These are phyloP conservation scores for Botrylloides violaceus DNA, from an alignment of 23 tunicate genomes.

Conservation along the genomic window DNA sequence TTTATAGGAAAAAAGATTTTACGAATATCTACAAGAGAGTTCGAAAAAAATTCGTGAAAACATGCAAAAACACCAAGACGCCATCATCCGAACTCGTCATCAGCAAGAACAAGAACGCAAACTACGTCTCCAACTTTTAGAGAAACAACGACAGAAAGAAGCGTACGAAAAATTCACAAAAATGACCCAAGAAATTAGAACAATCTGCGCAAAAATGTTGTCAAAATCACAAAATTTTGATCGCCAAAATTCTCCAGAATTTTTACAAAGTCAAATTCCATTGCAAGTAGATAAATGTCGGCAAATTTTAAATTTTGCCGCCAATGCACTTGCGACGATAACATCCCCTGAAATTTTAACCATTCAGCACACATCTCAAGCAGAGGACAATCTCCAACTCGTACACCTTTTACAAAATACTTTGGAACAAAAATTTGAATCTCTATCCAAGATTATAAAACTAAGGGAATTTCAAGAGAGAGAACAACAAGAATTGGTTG, in stretches of 20 bases:
- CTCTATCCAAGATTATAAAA: not conserved
- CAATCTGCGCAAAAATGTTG: not conserved
- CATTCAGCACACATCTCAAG: not conserved
- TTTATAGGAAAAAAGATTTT: not conserved
- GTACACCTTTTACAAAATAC: not conserved
- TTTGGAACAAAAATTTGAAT: not conserved
- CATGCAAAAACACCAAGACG: not conserved
- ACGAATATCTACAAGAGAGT: not conserved
- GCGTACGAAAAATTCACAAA: not conserved
- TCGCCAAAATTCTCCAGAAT: not conserved
- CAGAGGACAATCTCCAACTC: no score
- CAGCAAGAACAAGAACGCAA: slow-evolving; percentile 7
- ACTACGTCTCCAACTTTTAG: not conserved
- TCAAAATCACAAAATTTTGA: not conserved
- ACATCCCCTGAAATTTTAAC: not conserved
- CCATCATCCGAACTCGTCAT: not conserved
- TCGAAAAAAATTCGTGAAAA: not conserved
- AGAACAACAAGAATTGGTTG: slow-evolving; percentile 7
- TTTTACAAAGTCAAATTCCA: slow-evolving; percentile 7
- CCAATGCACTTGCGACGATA: not conserved
- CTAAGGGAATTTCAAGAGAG: not conserved
- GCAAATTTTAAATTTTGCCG: not conserved
- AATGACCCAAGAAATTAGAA: not conserved
- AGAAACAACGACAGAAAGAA: slow-evolving; percentile 1
- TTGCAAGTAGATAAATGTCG: no score